phyloP scores from a whole-genome alignment of 2,113 vertebrate genomes.

The Himantopus leucocephalus region DNA sequence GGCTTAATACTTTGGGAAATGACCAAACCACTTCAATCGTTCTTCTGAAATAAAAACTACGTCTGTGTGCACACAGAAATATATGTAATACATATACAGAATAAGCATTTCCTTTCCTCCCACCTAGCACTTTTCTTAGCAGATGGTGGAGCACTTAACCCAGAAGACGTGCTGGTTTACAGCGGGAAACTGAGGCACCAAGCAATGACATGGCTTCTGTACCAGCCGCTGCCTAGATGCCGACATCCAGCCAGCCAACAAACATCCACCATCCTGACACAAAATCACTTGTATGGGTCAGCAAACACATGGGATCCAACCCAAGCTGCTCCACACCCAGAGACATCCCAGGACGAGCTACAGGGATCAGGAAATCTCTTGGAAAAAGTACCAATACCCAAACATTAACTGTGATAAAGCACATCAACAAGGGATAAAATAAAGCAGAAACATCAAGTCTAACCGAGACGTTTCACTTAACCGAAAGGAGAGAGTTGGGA shows the following conservation, averaged over 20 bases:
- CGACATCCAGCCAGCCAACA: background rate
- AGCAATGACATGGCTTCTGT: fast-evolving
- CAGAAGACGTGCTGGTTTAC: background rate
- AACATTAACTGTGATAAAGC: background rate
- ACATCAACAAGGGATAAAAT: background rate
- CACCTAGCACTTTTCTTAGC: background rate
- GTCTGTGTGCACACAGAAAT: background rate
- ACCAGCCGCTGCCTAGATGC: background rate
- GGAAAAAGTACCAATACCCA: background rate
- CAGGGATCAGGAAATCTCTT: background rate
- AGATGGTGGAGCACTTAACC: background rate
- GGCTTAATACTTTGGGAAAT: background rate
- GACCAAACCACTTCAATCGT: background rate
- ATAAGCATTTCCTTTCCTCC: background rate
- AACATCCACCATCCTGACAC: background rate
- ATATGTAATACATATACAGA: background rate
- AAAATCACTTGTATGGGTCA: background rate
- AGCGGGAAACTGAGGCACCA: background rate
- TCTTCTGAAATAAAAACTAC: background rate
- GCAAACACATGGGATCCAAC: background rate
- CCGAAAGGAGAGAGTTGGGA: background rate
- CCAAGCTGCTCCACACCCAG: background rate
- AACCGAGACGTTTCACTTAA: fast-evolving
- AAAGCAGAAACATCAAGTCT: background rate
- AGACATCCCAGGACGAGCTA: background rate